A percentile compares a stretch with the other conserved stretches of the same genome.
Evolutionary conservation across 2,797 vertebrate genomes (phyloP).

Genomic region (Enteromius paludinosus): DNA sequence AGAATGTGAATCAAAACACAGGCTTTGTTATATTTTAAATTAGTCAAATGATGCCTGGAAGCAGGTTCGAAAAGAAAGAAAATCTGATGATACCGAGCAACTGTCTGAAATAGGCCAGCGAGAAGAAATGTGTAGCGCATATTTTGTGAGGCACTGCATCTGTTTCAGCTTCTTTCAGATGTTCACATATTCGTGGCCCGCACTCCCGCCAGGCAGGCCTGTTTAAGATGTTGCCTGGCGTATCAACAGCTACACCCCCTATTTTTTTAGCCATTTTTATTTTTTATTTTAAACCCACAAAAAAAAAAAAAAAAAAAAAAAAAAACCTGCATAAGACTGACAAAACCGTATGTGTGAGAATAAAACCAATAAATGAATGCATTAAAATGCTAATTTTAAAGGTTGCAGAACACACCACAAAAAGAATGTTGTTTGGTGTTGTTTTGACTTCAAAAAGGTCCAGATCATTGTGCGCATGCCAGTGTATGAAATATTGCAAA

Average conservation of each 20-base stretch:
- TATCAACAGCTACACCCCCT: not conserved
- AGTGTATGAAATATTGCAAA: slow-evolving; percentile 77
- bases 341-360: not conserved
- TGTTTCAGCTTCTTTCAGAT: slow-evolving; percentile 7
- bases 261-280: slow-evolving; percentile 8
- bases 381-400: slow-evolving; percentile 25
- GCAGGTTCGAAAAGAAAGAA: not conserved
- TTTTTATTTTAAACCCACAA: slow-evolving; percentile 12
- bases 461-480: slow-evolving; percentile 81
- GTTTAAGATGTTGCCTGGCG: slow-evolving; percentile 22
- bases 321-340: not conserved
- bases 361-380: slow-evolving; percentile 2
- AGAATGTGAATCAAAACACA: not conserved
- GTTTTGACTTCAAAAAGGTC: slow-evolving; percentile 69
- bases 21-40: not conserved
- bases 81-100: not conserved
- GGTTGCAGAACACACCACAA: slow-evolving; percentile 57
- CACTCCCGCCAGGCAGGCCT: not conserved
- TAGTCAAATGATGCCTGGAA: not conserved
- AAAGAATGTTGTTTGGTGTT: slow-evolving; percentile 69
- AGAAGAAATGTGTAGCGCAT: slow-evolving; percentile 9
- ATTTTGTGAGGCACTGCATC: slow-evolving; percentile 3
- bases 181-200: not conserved
- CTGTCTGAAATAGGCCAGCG: not conserved
- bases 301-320: not conserved